Conservation (phyloP, 2,888 invertebrate genomes). For the Eubasilissa splendida region DNA sequence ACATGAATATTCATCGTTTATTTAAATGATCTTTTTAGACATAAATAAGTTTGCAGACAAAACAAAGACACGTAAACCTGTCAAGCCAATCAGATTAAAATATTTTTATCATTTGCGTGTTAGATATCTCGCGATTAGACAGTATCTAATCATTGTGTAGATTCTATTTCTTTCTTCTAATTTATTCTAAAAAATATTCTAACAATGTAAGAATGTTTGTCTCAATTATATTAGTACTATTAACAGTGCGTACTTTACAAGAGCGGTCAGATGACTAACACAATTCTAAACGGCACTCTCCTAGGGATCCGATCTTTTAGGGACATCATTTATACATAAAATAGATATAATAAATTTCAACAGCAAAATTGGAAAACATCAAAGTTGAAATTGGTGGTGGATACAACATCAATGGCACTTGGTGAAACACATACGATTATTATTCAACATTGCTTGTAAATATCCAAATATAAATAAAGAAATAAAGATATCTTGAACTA, state of each 20-base stretch:
- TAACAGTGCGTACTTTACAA: conserved; percentile 33
- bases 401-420: conserved; percentile 50
- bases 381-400: conserved; percentile 43
- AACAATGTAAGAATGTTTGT: no score
- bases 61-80: no score
- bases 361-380: conserved; percentile 40
- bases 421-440: conserved; percentile 42
- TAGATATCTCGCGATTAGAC: no score
- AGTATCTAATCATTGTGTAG: no score
- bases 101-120: no score
- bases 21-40: no score
- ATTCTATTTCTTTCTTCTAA: no score
- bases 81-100: no score
- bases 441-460: conserved; percentile 39
- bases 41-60: no score
- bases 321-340: neutral
- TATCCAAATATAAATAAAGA: conserved; percentile 15
- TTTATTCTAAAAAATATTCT: no score
- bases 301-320: neutral
- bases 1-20: neutral
- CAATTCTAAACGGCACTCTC: conserved; percentile 14
- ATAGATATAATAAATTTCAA: conserved; percentile 37
- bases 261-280: conserved; percentile 21
- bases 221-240: no score
- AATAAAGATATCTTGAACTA: neutral